Base-by-base conservation (phyloP, 2,113 vertebrate species). In the Lamprotornis superbus region DNA sequence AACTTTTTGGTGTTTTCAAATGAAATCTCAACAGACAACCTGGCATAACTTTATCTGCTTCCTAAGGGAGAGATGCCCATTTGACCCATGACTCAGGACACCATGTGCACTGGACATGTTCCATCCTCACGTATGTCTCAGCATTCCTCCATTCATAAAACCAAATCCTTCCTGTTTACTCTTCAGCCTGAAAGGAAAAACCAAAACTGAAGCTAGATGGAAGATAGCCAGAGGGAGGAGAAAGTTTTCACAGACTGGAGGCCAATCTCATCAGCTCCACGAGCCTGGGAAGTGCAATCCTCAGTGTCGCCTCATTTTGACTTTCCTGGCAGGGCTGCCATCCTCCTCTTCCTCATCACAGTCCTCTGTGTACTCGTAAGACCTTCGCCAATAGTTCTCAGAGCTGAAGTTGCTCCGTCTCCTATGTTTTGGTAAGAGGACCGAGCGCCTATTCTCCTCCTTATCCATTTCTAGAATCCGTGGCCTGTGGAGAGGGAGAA, bases 381-480 rank as follows among this genome's bases (percentile, higher is more conserved):
- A 98, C 97, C 98, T 97, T 89, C 98, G 98, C 98, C 99, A 98
- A 98, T 99, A 98, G 98, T 99, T 99, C 98, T 99, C 99, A 0
- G 99, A 98, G 96, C 98, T 98, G 96, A 98, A 98, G 95, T 97
- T 97, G 68, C 98, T 97, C 95, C 98, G 96, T 89, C 98, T 98
- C 84, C 98, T 98, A 69, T 98, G 98, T 61, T 98, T 98, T 28
- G 97, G 98, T 95, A 98, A 98, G 75, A 98, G 90, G 35, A 99
- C 98, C 0, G 99, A 99, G 53, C 98, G 98, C 75, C 99, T 98
- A 97, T 99, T 99, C 97, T 99, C 99, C 87, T 99, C 99, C 93
- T 99, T 99, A 97, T 99, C 99, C 99, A 99, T 99, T 97, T 99
- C 99, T 57, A 99, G 98, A 87, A 99, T 98, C 49, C 99, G 98